Evolutionary conservation across 2,797 vertebrate species (phyloP).

Genomic region (Pantherophis vulpinus): DNA sequence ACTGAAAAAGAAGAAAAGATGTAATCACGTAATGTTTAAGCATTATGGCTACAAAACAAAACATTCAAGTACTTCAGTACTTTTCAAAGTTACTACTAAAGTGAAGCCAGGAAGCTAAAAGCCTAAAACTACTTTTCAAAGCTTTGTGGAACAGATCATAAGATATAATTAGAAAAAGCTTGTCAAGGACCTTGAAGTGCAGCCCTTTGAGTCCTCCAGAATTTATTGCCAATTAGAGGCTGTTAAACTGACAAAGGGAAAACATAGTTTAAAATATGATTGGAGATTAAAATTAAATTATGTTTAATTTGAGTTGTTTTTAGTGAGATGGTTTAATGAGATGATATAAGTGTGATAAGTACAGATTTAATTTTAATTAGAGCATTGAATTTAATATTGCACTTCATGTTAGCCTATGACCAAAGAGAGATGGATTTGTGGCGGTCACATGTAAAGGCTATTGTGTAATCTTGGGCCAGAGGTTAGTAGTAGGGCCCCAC

Average conservation of each 20-base stretch:
- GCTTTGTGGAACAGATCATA: not conserved
- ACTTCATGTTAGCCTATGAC: not conserved
- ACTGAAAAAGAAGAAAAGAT: constrained; percentile 21
- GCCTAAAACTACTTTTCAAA: not conserved
- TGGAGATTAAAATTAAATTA: not conserved
- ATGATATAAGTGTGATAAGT: no score
- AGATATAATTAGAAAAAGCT: not conserved
- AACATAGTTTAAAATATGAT: not conserved
- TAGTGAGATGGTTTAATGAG: no score
- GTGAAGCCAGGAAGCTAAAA: not conserved
- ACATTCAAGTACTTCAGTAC: not conserved
- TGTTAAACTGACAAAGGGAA: not conserved
- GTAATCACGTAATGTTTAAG: not conserved
- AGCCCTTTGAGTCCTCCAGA: not conserved
- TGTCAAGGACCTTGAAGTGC: not conserved
- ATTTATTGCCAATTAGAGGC: not conserved
- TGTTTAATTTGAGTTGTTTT: not conserved
- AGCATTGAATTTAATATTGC: not conserved
- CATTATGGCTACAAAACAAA: not conserved
- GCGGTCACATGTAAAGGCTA: not conserved
- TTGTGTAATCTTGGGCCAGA: not conserved
- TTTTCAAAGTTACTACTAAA: not conserved
- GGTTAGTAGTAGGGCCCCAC: no score
- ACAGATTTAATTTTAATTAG: not conserved
- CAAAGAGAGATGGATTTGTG: not conserved